phyloP scores from a whole-genome alignment of 2,888 invertebrate genomes.

The Arrhopalites spinosus region DNA sequence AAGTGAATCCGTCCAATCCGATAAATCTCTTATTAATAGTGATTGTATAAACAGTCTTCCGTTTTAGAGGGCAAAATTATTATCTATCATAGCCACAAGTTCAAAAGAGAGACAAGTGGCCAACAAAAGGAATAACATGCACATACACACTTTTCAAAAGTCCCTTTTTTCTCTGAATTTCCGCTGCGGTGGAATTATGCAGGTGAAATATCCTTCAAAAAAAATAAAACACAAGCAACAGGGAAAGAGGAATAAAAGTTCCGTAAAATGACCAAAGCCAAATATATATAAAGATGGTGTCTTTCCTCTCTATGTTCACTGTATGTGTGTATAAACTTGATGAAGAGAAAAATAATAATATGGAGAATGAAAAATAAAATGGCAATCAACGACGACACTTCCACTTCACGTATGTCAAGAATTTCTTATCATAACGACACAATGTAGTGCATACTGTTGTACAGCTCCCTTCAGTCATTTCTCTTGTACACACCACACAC shows the following conservation, averaged over 20 bases:
- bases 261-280: slow-evolving; percentile 1
- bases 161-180: slow-evolving; percentile 17
- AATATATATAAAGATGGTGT: not conserved
- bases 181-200: slow-evolving; percentile 29
- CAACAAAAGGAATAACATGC: not conserved
- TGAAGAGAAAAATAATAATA: not conserved
- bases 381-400: not conserved
- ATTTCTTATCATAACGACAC: not conserved
- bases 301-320: too few relatives aligned
- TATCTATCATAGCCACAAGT: not conserved
- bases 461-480: too few relatives aligned
- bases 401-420: slow-evolving; percentile 6
- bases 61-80: not conserved
- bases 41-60: too few relatives aligned
- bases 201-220: slow-evolving; percentile 10
- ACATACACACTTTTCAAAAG: too few relatives aligned
- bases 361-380: not conserved
- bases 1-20: too few relatives aligned
- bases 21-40: too few relatives aligned
- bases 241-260: not conserved
- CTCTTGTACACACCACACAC: too few relatives aligned
- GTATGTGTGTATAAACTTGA: not conserved
- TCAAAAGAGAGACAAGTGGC: not conserved
- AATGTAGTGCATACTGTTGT: too few relatives aligned
- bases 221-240: not conserved